Evolutionary conservation across 2,797 vertebrate genomes (phyloP).

Genomic region (Catostomus latipinnis): DNA sequence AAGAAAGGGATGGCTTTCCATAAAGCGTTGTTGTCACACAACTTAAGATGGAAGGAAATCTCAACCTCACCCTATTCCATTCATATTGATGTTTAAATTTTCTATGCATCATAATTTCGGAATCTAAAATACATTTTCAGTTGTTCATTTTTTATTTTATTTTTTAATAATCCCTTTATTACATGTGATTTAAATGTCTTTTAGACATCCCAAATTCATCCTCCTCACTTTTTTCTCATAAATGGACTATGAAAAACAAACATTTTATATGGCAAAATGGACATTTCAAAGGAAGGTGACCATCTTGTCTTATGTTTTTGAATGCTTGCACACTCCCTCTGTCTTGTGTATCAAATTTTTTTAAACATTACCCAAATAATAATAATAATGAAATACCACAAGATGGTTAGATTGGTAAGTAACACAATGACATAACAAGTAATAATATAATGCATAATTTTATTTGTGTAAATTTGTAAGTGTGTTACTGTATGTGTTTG

Average conservation of each 20-base stretch:
- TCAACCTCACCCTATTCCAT: slow-evolving; percentile 6
- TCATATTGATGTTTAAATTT: slow-evolving; percentile 16
- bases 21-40: neutral
- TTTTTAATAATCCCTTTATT: neutral
- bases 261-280: slow-evolving; percentile 64
- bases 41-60: neutral
- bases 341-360: slow-evolving; percentile 75
- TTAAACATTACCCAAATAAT: slow-evolving; percentile 79
- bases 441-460: slow-evolving; percentile 69
- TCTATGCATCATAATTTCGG: slow-evolving; percentile 14
- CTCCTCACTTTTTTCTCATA: slow-evolving; percentile 27
- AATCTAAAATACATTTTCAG: neutral
- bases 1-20: neutral
- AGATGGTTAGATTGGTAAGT: slow-evolving; percentile 82
- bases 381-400: slow-evolving; percentile 82
- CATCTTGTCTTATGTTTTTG: slow-evolving; percentile 66
- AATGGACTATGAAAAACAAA: slow-evolving; percentile 25
- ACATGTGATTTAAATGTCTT: slow-evolving; percentile 49
- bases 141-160: neutral
- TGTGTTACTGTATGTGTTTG: slow-evolving; percentile 36
- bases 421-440: slow-evolving; percentile 48
- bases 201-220: slow-evolving; percentile 28
- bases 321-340: slow-evolving; percentile 70
- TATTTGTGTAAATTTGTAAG: slow-evolving; percentile 47
- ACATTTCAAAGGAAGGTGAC: slow-evolving; percentile 76